Percentiles rank a stretch among this genome's conserved stretches.
Conservation (phyloP, 2,113 vertebrate genomes). For the Ascaphus truei region DNA sequence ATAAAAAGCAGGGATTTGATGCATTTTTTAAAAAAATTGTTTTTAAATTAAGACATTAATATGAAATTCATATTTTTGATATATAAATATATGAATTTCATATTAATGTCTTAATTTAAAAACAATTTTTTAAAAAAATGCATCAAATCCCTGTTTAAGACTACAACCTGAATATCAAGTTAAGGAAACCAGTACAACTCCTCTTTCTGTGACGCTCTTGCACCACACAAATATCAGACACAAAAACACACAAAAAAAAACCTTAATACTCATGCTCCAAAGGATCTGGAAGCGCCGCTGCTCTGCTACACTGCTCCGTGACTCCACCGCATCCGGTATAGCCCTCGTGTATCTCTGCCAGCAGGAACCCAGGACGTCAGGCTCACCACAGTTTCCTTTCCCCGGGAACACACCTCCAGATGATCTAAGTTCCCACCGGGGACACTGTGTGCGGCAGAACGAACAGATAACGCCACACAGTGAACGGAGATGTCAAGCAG, state of each 20-base stretch:
- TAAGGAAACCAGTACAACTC: constrained; percentile 67
- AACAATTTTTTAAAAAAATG: constrained; percentile 72
- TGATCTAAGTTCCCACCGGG: no score
- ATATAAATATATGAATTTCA: constrained; percentile 64
- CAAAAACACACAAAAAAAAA: constrained; percentile 67
- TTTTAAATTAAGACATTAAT: constrained; percentile 72
- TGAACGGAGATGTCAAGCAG: no score
- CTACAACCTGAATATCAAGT: constrained; percentile 77
- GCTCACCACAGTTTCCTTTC: no score
- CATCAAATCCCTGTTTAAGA: constrained; percentile 75
- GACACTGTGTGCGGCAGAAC: no score
- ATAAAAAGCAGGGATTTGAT: constrained; percentile 74
- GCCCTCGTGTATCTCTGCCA: no score
- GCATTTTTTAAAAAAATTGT: constrained; percentile 71
- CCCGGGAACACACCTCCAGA: no score
- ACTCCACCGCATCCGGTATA: no score
- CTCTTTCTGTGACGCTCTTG: constrained; percentile 55
- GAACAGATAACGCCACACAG: no score
- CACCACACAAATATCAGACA: constrained; percentile 62
- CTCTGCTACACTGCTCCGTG: no score
- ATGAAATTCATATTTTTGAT: constrained; percentile 66
- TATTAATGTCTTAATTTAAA: constrained; percentile 72
- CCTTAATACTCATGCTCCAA: no score
- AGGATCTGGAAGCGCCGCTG: no score
- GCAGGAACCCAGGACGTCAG: no score